These are phyloP conservation scores for Novumbra hubbsi DNA, from an alignment of 2,797 vertebrate species.

Conservation along the genomic window DNA sequence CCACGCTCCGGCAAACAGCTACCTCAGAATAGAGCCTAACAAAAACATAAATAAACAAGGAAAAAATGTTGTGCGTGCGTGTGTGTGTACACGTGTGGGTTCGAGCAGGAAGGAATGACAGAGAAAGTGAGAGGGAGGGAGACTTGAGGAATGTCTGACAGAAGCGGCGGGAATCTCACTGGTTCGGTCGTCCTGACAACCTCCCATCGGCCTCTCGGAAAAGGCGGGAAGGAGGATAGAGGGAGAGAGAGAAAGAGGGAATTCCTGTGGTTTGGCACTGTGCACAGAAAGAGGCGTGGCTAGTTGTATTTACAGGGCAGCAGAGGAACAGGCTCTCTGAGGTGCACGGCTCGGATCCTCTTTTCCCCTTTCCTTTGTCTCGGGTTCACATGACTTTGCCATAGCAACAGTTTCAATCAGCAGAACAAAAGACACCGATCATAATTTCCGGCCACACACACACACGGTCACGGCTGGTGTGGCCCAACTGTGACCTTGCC, in stretches of 20 bases:
- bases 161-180: constrained; percentile 2
- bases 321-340: constrained; percentile 67
- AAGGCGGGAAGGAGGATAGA: constrained; percentile 1
- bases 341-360: constrained; percentile 45
- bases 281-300: constrained; percentile 67
- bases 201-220: not conserved
- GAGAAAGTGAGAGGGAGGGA: not conserved
- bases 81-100: not conserved
- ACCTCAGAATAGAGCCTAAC: constrained; percentile 24
- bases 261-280: constrained; percentile 78
- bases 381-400: constrained; percentile 37
- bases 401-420: constrained; percentile 40
- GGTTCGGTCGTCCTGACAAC: constrained; percentile 18
- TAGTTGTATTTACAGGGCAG: constrained; percentile 69
- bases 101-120: not conserved
- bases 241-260: constrained; percentile 32
- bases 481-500: constrained; percentile 23
- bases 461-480: constrained; percentile 14
- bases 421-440: constrained; percentile 33
- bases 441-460: constrained; percentile 12
- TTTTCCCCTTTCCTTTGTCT: constrained; percentile 47
- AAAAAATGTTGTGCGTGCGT: not conserved
- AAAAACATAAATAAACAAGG: not conserved
- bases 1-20: constrained; percentile 33
- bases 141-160: constrained; percentile 2